Evolutionary conservation across 2,113 vertebrate species (phyloP).

Genomic region (Anoplopoma fimbria): DNA sequence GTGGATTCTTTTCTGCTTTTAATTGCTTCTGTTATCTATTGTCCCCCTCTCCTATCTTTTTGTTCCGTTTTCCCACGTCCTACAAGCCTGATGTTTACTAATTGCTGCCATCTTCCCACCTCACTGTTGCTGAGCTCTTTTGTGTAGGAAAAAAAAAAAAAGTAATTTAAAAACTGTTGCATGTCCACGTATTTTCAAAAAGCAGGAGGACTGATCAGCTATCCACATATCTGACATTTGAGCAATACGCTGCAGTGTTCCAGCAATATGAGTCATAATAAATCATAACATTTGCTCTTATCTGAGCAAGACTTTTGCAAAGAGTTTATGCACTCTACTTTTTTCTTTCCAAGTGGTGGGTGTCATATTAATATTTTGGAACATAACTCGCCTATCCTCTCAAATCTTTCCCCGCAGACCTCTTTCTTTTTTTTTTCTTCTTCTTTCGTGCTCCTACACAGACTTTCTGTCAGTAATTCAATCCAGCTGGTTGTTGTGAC

Average conservation of each 20-base stretch:
- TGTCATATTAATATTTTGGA: slow-evolving; percentile 34
- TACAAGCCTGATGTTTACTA: slow-evolving; percentile 52
- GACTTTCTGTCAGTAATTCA: slow-evolving; percentile 49
- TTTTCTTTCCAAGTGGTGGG: neutral
- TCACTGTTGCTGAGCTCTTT: slow-evolving; percentile 2
- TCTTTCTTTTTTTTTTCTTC: no score
- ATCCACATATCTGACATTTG: slow-evolving; percentile 3
- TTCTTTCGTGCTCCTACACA: slow-evolving; percentile 42
- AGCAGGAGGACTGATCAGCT: slow-evolving; percentile 5
- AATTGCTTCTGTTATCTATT: slow-evolving; percentile 69
- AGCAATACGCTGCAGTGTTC: neutral
- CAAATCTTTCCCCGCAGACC: slow-evolving; percentile 31
- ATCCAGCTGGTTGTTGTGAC: slow-evolving; percentile 61
- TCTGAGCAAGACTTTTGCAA: slow-evolving; percentile 11
- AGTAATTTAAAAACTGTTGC: neutral
- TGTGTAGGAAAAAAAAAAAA: neutral
- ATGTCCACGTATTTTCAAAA: slow-evolving; percentile 10
- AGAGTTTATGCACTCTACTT: neutral
- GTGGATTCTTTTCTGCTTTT: slow-evolving; percentile 41
- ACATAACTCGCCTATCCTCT: slow-evolving; percentile 13
- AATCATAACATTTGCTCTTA: slow-evolving; percentile 16
- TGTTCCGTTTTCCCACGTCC: slow-evolving; percentile 38
- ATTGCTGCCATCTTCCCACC: slow-evolving; percentile 32
- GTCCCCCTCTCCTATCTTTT: slow-evolving; percentile 27
- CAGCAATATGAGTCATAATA: slow-evolving; percentile 19